Conservation (phyloP, 2,797 vertebrate genomes). For the Myripristis jacobus region DNA sequence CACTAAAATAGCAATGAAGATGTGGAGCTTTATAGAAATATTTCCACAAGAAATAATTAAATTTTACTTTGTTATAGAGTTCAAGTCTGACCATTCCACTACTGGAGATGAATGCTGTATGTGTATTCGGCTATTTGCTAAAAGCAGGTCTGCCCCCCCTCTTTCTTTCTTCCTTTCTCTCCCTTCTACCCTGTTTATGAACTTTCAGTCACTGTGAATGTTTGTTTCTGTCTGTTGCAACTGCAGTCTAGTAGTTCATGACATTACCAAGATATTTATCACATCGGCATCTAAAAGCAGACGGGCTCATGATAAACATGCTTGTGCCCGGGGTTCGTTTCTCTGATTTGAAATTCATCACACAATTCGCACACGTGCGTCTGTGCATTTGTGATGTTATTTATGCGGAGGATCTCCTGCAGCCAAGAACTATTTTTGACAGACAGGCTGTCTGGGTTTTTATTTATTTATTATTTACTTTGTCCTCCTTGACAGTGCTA, state of each 20-base stretch:
- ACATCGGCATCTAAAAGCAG: slow-evolving; percentile 46
- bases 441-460: slow-evolving; percentile 32
- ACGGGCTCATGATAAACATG: slow-evolving; percentile 46
- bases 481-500: slow-evolving; percentile 27
- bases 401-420: slow-evolving; percentile 44
- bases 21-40: background rate
- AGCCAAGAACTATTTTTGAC: slow-evolving; percentile 45
- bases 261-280: slow-evolving; percentile 55
- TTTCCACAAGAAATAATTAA: background rate
- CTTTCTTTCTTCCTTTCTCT: too few species aligned
- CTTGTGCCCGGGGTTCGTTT: slow-evolving; percentile 38
- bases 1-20: background rate
- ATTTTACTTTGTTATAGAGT: too few species aligned
- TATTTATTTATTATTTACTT: slow-evolving; percentile 15
- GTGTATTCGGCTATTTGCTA: background rate
- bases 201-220: slow-evolving; percentile 27
- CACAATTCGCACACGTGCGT: slow-evolving; percentile 1
- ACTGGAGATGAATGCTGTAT: background rate
- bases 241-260: slow-evolving; percentile 26
- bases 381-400: slow-evolving; percentile 49
- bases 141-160: background rate
- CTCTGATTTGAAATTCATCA: slow-evolving; percentile 58
- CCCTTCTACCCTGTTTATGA: slow-evolving; percentile 13
- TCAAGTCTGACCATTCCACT: too few species aligned
- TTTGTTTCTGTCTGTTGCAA: slow-evolving; percentile 39